Evolutionary conservation across 2,888 invertebrate genomes (phyloP).

Genomic region (Gortyna flavago): DNA sequence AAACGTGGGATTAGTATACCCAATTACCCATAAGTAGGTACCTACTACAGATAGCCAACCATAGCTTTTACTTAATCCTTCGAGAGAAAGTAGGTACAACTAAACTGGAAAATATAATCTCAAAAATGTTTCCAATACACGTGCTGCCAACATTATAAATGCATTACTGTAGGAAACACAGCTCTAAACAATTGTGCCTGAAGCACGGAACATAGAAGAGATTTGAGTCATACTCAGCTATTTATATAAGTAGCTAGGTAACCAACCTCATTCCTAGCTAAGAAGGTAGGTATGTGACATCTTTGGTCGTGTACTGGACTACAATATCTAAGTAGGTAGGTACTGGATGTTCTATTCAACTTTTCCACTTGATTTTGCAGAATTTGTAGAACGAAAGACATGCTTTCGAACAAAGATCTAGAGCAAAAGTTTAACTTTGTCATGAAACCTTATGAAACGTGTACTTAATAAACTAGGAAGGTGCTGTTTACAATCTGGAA

Average conservation of each 20-base stretch:
- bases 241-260: constrained; percentile 3
- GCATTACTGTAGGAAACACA: constrained; percentile 20
- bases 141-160: constrained; percentile 27
- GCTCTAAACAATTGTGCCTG: constrained; percentile 34
- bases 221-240: constrained; percentile 23
- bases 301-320: not conserved
- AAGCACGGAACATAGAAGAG: constrained; percentile 18
- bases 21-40: too few species aligned
- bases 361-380: constrained; percentile 3
- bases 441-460: not conserved
- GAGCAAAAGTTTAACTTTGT: constrained; percentile 5
- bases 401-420: not conserved
- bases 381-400: not conserved
- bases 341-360: not conserved
- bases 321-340: not conserved
- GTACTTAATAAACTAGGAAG: not conserved
- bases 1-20: too few species aligned
- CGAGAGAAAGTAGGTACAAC: not conserved
- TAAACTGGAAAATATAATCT: constrained; percentile 11
- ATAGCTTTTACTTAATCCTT: not conserved
- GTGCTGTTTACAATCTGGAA: not conserved
- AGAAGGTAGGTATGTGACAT: not conserved
- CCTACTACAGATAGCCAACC: not conserved
- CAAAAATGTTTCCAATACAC: constrained; percentile 8
- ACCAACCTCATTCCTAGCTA: not conserved